A percentile compares a stretch with the other conserved stretches of the same genome.
These are phyloP conservation scores for Medauroidea extradentata DNA, from an alignment of 1,140 invertebrate genomes.

Conservation along the genomic window DNA sequence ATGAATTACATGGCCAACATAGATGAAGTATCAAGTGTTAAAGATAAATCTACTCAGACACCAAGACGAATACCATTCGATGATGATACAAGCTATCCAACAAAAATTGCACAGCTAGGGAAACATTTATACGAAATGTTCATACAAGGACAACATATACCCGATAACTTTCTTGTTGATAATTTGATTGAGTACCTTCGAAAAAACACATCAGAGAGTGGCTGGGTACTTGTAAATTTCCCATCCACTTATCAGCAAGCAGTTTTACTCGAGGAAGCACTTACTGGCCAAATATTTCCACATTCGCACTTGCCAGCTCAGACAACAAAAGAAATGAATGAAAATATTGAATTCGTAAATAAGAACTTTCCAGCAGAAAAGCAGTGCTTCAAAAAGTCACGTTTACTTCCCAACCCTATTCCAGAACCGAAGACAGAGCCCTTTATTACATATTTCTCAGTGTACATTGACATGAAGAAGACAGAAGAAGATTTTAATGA, in stretches of 20 bases:
- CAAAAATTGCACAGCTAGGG: conserved; percentile 49
- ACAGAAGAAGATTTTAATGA: conserved; percentile 39
- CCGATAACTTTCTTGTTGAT: conserved; percentile 48
- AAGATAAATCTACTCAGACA: conserved; percentile 44
- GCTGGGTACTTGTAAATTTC: conserved; percentile 59
- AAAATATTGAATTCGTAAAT: conserved; percentile 38
- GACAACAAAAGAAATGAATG: conserved; percentile 39
- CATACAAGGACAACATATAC: conserved; percentile 46
- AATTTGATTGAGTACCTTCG: conserved; percentile 57
- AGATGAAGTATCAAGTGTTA: not conserved
- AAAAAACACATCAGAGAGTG: conserved; percentile 44
- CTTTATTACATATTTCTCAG: conserved; percentile 50
- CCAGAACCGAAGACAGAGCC: conserved; percentile 31
- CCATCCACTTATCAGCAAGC: conserved; percentile 53
- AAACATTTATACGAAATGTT: conserved; percentile 51
- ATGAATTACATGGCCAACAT: not conserved
- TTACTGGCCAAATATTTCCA: conserved; percentile 38
- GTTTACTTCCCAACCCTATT: conserved; percentile 44
- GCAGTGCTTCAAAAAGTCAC: conserved; percentile 36
- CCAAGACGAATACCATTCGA: conserved; percentile 53
- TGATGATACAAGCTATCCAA: conserved; percentile 42
- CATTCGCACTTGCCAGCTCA: conserved; percentile 43
- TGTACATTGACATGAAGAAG: conserved; percentile 48
- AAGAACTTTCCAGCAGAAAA: conserved; percentile 24
- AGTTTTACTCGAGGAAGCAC: conserved; percentile 49